These are phyloP conservation scores for Pollenia labialis DNA, from an alignment of 2,888 invertebrate species.

Conservation along the genomic window DNA sequence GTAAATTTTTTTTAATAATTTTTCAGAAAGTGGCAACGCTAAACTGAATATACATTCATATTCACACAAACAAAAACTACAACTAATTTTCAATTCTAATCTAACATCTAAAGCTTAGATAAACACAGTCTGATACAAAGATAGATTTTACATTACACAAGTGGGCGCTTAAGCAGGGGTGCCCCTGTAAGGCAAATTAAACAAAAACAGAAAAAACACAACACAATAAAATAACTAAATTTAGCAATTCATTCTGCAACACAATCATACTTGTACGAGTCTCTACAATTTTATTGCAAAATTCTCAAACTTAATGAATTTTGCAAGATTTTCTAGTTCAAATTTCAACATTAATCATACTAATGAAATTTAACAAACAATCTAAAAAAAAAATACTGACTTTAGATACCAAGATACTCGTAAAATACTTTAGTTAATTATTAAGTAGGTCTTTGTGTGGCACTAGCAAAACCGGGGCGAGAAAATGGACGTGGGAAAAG, in stretches of 20 bases:
- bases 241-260: conserved; percentile 32
- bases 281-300: conserved; percentile 19
- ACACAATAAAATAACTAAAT: not conserved
- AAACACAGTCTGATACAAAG: conserved; percentile 16
- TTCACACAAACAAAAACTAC: conserved; percentile 4
- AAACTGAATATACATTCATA: not conserved
- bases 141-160: conserved; percentile 5
- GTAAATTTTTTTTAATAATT: too few relatives aligned
- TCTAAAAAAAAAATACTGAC: conserved; percentile 1
- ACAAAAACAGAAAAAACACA: not conserved
- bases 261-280: not conserved
- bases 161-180: conserved; percentile 46
- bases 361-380: not conserved
- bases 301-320: conserved; percentile 19
- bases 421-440: not conserved
- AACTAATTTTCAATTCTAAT: conserved; percentile 40
- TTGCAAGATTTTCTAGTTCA: conserved; percentile 39
- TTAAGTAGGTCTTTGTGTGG: not conserved
- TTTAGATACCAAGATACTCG: not conserved
- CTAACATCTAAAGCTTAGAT: conserved; percentile 16
- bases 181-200: conserved; percentile 6
- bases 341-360: conserved; percentile 33
- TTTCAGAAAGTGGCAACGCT: too few relatives aligned
- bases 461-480: not conserved
- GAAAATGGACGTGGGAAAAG: conserved; percentile 46